Conservation (phyloP, 2,797 vertebrate genomes). For the Numenius phaeopus region DNA sequence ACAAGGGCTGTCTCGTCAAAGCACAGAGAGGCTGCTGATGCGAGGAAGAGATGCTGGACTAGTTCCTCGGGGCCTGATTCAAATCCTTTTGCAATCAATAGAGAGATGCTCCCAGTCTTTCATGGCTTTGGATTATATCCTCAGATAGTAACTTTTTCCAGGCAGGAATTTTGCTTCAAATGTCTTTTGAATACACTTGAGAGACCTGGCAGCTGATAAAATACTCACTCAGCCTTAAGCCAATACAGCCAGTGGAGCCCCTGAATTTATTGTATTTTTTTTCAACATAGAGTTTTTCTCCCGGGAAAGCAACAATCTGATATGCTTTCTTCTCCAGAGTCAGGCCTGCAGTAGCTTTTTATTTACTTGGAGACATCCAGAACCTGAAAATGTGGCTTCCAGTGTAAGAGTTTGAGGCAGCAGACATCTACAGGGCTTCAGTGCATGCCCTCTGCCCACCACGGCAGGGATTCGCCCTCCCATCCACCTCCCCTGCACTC, state of each 20-base stretch:
- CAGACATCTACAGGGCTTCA: not conserved
- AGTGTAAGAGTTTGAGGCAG: not conserved
- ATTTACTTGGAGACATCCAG: not conserved
- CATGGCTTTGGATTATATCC: not conserved
- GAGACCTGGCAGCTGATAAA: slow-evolving; percentile 18
- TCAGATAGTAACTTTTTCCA: not conserved
- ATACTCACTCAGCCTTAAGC: not conserved
- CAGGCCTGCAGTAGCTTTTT: not conserved
- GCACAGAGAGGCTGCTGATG: not conserved
- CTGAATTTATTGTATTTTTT: not conserved
- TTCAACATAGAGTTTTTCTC: not conserved
- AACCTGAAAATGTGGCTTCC: not conserved
- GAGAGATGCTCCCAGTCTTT: not conserved
- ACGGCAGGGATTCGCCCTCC: not conserved
- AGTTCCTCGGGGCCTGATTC: not conserved
- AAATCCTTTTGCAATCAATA: not conserved
- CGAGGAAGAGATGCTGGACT: not conserved
- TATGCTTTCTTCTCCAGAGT: not conserved
- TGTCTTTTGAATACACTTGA: not conserved
- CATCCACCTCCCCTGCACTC: fast-evolving
- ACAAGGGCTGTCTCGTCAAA: not conserved
- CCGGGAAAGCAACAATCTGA: not conserved
- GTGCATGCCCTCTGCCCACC: not conserved
- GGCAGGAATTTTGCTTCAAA: slow-evolving; percentile 31
- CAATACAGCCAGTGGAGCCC: not conserved